Evolutionary conservation across 1,140 invertebrate genomes (phyloP).

Genomic region (Procambarus virginalis): DNA sequence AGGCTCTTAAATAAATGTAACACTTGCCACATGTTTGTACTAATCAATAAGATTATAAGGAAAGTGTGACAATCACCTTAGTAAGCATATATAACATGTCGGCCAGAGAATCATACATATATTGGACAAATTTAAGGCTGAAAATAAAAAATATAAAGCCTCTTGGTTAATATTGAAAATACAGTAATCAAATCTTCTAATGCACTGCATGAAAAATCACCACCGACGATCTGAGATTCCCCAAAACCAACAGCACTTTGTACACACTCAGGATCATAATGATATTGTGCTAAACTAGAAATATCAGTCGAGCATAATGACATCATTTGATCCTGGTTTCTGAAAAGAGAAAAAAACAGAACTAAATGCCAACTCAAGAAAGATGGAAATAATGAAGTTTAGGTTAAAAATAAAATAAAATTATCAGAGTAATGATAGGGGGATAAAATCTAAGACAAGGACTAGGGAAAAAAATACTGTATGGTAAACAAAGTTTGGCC

Average conservation of each 20-base stretch:
- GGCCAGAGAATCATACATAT: not conserved
- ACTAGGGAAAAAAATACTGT: no score
- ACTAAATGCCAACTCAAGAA: not conserved
- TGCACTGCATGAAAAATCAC: not conserved
- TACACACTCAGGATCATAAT: constrained; percentile 22
- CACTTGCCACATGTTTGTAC: not conserved
- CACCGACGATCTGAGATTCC: not conserved
- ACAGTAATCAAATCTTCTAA: no score
- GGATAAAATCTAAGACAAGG: no score
- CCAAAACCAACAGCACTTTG: constrained; percentile 23
- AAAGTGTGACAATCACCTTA: not conserved
- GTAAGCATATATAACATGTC: not conserved
- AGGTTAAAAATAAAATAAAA: not conserved
- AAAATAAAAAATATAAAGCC: not conserved
- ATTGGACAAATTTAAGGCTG: not conserved
- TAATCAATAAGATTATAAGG: not conserved
- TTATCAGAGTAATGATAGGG: not conserved
- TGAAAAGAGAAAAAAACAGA: constrained; percentile 26
- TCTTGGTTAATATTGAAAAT: not conserved
- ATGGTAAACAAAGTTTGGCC: no score
- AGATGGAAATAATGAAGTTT: not conserved
- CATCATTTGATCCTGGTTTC: constrained; percentile 37
- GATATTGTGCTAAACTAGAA: not conserved
- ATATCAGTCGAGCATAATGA: constrained; percentile 49
- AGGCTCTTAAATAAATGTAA: not conserved